Percentiles rank a stretch among this genome's conserved stretches.
Conservation (phyloP, 1,140 invertebrate genomes). For the Platyscapa corneri region DNA sequence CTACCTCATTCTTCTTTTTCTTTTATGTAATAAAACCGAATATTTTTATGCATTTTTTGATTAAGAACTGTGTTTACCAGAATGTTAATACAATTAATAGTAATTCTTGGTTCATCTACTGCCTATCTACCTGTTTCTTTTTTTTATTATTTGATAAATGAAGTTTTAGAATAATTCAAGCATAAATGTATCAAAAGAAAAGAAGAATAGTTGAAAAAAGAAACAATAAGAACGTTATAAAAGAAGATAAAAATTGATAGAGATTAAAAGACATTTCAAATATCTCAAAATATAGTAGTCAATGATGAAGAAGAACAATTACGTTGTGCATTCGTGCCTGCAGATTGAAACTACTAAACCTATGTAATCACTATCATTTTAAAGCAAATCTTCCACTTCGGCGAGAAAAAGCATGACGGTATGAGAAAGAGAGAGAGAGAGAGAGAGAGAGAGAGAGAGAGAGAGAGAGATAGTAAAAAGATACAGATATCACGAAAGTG, state of each 20-base stretch:
- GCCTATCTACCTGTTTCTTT: not conserved
- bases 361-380: constrained; percentile 52
- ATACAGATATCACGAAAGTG: constrained; percentile 24
- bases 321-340: constrained; percentile 58
- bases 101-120: too few species aligned
- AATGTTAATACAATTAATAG: constrained; percentile 6
- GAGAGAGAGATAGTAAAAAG: not conserved
- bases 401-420: too few species aligned
- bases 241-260: not conserved
- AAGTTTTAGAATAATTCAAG: constrained; percentile 23
- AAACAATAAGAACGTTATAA: not conserved
- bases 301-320: constrained; percentile 54
- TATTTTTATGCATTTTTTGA: constrained; percentile 36
- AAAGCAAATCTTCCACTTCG: not conserved
- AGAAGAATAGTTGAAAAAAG: too few species aligned
- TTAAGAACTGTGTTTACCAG: constrained; percentile 41
- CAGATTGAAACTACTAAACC: constrained; percentile 65
- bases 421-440: not conserved
- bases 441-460: not conserved
- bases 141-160: not conserved
- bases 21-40: not conserved
- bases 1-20: not conserved
- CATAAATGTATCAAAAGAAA: too few species aligned
- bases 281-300: not conserved
- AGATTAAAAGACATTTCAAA: not conserved